Evolutionary conservation across 2,888 invertebrate genomes (phyloP), one percentile per base, ranked within the genome.

Genomic region (Unio delphinus): DNA sequence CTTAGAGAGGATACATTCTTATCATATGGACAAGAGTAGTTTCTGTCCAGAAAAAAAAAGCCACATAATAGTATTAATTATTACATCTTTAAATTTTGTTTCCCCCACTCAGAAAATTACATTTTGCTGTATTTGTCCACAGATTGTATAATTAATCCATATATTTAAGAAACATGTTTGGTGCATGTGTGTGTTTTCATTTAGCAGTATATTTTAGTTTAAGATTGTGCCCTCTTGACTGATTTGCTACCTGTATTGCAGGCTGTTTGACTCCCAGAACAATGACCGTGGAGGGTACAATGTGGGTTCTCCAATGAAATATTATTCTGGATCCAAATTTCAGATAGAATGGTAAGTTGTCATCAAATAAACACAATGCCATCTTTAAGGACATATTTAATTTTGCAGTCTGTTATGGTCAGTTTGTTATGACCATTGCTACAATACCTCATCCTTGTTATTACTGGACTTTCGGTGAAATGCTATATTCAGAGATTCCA

Each of bases 221-320:
- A 45, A 45, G 8, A 45, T 45, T 45, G 45, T 45, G 45, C 61
- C 20, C 8, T 55, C 55, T 54, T 60, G 18, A 61, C 58, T 65
- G 26, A 54, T 61, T 68, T 57, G 26, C 15, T 58, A 69, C 69
- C 68, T 69, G 28, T 66, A 54, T 83, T 84, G 34, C 81, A 89
- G 90, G 74, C 65, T 89, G 70, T 90, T 89, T 82, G 88, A 90
- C 77, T 89, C 90, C 0, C 89, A 90, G 80, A 90, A 90, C 77
- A 90, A 90, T 71, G 78, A 87, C 65, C 78, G 89, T 71, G 90
- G 90, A 5, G 90, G 90, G 7, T 90, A 90, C 77, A 90, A 89
- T 81, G 87, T 88, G 11, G 90, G 90, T 20, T 77, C 80, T 62
- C 80, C 89, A 4, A 80, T 89, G 73, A 89, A 85, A 73, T 87